A percentile compares a stretch with the other conserved stretches of the same genome.
Conservation (phyloP, 2,797 vertebrate genomes). For the Amblyraja radiata region DNA sequence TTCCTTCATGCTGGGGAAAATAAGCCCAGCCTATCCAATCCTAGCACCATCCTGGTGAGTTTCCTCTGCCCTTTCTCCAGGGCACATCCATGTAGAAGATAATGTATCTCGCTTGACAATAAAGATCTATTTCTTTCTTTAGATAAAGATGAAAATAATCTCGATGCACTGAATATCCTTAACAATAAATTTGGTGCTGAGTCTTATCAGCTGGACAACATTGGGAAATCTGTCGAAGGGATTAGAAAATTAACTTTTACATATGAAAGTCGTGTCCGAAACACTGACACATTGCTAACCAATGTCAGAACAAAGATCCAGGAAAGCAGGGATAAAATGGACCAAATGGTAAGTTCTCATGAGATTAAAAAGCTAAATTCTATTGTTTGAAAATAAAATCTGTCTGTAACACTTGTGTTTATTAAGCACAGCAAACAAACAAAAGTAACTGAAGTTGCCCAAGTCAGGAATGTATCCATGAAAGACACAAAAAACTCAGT, state of each 20-base stretch:
- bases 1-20: too few relatives aligned
- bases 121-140: neutral
- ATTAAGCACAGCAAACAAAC: neutral
- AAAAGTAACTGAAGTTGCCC: neutral
- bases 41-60: too few relatives aligned
- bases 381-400: neutral
- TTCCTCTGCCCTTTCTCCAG: too few relatives aligned
- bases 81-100: neutral
- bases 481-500: too few relatives aligned
- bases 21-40: too few relatives aligned
- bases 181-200: conserved; percentile 39
- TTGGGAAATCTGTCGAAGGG: conserved; percentile 45
- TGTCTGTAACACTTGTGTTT: too few relatives aligned
- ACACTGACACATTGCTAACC: conserved; percentile 54
- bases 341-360: conserved; percentile 53
- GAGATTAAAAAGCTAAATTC: neutral
- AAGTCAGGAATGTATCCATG: neutral
- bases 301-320: conserved; percentile 60
- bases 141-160: conserved; percentile 22
- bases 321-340: conserved; percentile 50
- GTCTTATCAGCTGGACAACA: conserved; percentile 52
- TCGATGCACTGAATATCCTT: neutral
- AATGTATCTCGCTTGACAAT: neutral
- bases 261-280: conserved; percentile 49
- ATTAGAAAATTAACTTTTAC: conserved; percentile 51